Evolutionary conservation across 2,888 invertebrate genomes (phyloP).

Genomic region (Coleophora flavipennella): DNA sequence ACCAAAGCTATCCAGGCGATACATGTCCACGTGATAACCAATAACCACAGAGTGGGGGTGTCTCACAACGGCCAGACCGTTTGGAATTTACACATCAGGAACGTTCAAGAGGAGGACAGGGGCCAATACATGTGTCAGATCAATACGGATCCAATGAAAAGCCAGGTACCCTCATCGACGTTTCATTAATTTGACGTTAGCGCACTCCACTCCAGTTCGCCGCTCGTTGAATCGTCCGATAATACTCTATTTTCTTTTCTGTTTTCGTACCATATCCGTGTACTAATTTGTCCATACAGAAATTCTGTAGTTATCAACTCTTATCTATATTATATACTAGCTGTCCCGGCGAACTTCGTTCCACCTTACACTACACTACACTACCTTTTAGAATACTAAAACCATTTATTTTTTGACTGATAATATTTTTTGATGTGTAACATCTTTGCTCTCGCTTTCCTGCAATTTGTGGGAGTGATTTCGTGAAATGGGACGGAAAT

Average conservation of each 20-base stretch:
- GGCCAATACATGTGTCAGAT: conserved; percentile 96
- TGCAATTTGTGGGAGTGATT: no score
- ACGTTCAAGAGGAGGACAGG: conserved; percentile 88
- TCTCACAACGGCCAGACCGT: conserved; percentile 88
- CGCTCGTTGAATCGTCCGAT: conserved; percentile 14
- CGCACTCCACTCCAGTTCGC: conserved; percentile 35
- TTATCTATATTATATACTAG: no score
- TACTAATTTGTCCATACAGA: conserved; percentile 58
- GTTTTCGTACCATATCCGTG: conserved; percentile 36
- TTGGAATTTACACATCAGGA: conserved; percentile 92
- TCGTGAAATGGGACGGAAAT: no score
- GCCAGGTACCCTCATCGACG: conserved; percentile 75
- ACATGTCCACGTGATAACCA: conserved; percentile 93
- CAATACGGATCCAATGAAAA: conserved; percentile 95
- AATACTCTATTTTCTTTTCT: conserved; percentile 6
- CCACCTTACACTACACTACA: no score
- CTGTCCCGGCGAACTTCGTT: no score
- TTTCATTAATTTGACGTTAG: conserved; percentile 38
- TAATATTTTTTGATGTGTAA: no score
- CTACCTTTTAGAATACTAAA: no score
- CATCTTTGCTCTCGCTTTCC: no score
- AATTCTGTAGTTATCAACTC: conserved; percentile 68
- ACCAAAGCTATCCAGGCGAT: conserved; percentile 95
- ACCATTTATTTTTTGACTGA: no score
- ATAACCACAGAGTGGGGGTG: conserved; percentile 89